phyloP scores from a whole-genome alignment of 2,888 invertebrate genomes.

The Himalopsyche kuldschensis region DNA sequence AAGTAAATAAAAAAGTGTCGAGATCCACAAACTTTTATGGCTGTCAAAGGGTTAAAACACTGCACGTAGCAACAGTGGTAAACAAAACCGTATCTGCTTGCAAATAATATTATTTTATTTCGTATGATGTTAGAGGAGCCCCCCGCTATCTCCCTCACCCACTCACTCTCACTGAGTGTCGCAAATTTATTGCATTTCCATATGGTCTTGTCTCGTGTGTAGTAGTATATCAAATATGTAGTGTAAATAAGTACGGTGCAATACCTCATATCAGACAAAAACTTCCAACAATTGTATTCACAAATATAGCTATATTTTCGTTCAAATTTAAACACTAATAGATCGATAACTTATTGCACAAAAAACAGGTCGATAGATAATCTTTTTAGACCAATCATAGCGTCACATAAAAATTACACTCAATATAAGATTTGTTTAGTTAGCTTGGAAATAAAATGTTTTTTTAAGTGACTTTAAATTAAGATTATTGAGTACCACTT shows the following conservation, averaged over 20 bases:
- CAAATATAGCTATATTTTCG: background rate
- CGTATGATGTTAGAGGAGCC: background rate
- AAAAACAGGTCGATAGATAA: too few species aligned
- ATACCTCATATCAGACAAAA: background rate
- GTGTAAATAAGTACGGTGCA: background rate
- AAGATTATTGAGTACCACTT: too few species aligned
- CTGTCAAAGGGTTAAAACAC: background rate
- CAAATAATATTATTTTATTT: background rate
- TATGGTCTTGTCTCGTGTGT: background rate
- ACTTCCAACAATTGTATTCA: background rate
- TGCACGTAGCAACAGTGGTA: background rate
- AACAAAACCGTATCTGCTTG: background rate
- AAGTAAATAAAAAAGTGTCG: too few species aligned
- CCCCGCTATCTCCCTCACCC: background rate
- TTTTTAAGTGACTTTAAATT: too few species aligned
- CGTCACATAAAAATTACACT: too few species aligned
- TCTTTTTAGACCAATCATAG: too few species aligned
- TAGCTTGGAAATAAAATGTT: too few species aligned
- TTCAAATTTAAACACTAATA: background rate
- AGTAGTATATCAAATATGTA: background rate
- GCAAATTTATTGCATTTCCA: background rate
- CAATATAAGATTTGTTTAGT: too few species aligned
- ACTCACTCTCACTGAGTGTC: background rate
- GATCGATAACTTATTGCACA: too few species aligned
- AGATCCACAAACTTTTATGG: background rate